Evolutionary conservation across 2,888 invertebrate species (phyloP), one percentile per base, ranked within the genome.

Genomic region (Dyspetes luteomarginatus): DNA sequence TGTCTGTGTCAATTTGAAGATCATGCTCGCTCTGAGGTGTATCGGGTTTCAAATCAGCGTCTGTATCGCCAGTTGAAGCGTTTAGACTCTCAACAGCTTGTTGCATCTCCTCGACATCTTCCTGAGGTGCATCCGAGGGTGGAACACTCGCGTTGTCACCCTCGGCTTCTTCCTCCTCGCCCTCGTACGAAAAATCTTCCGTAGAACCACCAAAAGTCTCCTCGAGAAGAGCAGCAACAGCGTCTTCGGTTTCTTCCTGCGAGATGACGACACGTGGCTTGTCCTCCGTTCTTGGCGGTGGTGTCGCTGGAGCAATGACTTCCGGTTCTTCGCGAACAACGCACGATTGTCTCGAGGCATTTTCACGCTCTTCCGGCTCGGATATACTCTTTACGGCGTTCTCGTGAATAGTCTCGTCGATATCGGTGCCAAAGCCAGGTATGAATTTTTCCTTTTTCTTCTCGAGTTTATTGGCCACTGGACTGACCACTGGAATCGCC

Each of bases 211-310:
- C 96, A 88, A 97, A 97, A 85, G 97, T 97, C 91, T 97, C 97
- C 26, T 97, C 97, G 71, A 98, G 92, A 28, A 98, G 92, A 0
- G 97, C 97, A 5, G 97, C 97, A 0, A 98, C 97, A 0, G 98
- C 98, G 91, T 97, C 97, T 92, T 97, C 97, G 0, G 97, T 98
- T 92, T 98, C 97, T 93, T 97, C 97, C 92, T 97, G 97, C 0
- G 97, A 97, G 87, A 97, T 97, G 0, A 96, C 94, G 7, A 96
- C 96, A 60, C 97, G 94, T 0, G 96, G 96, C 88, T 97, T 97
- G 88, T 97, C 97, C 81, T 96, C 96, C 0, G 92, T 83, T 88
- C 95, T 95, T 65, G 94, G 94, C 5, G 94, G 94, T 85, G 94
- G 94, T 9, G 92, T 92, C 72, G 90, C 91, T 87, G 90, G 93